phyloP scores from a whole-genome alignment of 2,797 vertebrate genomes.

The Syngnathus acus region DNA sequence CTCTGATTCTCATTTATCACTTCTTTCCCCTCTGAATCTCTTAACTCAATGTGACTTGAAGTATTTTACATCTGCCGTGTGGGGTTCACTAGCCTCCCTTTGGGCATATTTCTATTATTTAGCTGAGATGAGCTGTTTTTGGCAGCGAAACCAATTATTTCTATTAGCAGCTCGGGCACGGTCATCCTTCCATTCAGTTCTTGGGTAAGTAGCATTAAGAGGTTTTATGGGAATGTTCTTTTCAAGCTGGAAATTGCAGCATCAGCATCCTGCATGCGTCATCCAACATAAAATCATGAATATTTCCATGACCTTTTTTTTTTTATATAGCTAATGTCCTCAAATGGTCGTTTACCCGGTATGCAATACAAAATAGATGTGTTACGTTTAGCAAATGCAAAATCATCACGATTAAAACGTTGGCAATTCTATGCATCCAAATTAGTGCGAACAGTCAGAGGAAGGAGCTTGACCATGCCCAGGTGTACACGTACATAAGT shows the following conservation, averaged over 20 bases:
- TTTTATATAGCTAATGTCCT: background rate
- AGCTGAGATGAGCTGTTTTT: background rate
- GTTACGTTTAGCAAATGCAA: background rate
- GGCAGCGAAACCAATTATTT: conserved; percentile 1
- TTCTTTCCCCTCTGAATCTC: conserved; percentile 14
- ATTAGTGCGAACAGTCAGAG: background rate
- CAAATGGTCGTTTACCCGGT: background rate
- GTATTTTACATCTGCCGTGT: background rate
- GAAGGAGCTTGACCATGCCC: background rate
- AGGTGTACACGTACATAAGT: background rate
- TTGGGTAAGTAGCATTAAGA: background rate
- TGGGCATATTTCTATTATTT: background rate
- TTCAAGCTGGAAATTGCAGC: background rate
- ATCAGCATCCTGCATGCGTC: background rate
- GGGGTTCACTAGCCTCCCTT: background rate
- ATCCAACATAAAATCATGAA: background rate
- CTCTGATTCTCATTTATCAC: conserved; percentile 31
- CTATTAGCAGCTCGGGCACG: background rate
- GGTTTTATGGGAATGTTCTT: background rate
- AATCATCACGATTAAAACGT: background rate
- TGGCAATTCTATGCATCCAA: background rate
- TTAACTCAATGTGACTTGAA: conserved; percentile 20
- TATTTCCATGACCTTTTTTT: background rate
- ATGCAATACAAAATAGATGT: too few species aligned
- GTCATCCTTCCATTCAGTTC: background rate